Base-by-base conservation (phyloP, 2,797 vertebrate species). In the Luscinia luscinia region DNA sequence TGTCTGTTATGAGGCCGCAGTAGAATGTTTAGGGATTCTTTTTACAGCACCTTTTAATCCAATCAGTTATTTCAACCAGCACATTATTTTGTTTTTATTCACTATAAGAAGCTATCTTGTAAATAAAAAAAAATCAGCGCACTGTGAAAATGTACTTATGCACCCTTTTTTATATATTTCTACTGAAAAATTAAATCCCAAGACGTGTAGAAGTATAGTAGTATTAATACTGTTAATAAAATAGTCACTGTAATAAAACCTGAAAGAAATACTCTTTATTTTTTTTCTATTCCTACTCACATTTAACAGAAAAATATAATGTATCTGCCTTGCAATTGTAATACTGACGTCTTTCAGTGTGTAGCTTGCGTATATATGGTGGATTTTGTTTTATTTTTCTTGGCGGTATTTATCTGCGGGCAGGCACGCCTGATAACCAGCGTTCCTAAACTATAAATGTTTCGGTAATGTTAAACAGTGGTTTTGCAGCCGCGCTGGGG, bases 91-190 rank as follows among this genome's bases (percentile, higher is more conserved):
- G 96, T 97, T 97, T 97, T 96, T 98, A 95, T 95, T 98, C 98
- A 98, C 97, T 97, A 96, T 96, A 97, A 97, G 92, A 97, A 98
- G 96, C 96, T 98, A 98, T 98, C 96, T 94, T 98, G 98, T 98
- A 98, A 98, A 98, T 98, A 98, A 98, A 80, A 93, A 83, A 86
- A 97, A 97, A 96, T 92, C 96, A 97, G 97, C 97, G 90, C 98
- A 98, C 98, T 98, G 97, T 98, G 98, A 98, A 98, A 97, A 97
- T 98, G 97, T 98, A 97, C 96, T 96, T 98, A 97, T 98, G 98
- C 98, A 98, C 97, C 97, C 97, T 97, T 97, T 98, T 97, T 38
- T 59, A 84, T 97, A 97, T 97, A 97, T 97, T 97, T 97, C 96
- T 97, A 97, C 96, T 97, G 96, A 97, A 97, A 96, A 96, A 85